Percentiles rank a stretch among this genome's conserved stretches.
These are phyloP conservation scores for Agrilus cyanescens DNA, from an alignment of 2,888 invertebrate species.

Conservation along the genomic window DNA sequence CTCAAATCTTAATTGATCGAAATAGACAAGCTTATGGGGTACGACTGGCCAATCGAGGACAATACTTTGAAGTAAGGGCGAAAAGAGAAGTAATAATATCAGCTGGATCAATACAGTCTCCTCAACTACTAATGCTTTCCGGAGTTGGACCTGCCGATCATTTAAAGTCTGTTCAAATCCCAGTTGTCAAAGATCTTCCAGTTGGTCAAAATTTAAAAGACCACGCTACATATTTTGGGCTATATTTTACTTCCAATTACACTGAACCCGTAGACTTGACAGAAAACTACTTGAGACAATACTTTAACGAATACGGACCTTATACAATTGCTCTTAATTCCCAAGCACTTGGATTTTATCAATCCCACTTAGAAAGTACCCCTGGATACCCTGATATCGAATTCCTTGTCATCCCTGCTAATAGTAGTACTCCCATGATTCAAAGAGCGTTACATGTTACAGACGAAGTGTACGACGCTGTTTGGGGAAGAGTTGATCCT, in stretches of 20 bases:
- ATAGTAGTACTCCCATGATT: not conserved
- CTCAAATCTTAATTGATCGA: constrained; percentile 41
- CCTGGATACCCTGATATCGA: constrained; percentile 13
- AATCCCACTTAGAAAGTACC: constrained; percentile 1
- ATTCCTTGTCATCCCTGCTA: constrained; percentile 11
- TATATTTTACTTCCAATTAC: constrained; percentile 13
- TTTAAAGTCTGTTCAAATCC: constrained; percentile 16
- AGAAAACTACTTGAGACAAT: constrained; percentile 12
- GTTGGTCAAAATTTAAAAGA: constrained; percentile 20
- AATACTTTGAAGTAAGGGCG: constrained; percentile 39
- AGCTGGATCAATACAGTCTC: constrained; percentile 59
- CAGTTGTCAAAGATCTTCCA: constrained; percentile 18
- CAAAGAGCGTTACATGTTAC: constrained; percentile 8
- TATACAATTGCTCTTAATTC: constrained; percentile 12
- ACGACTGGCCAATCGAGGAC: constrained; percentile 37
- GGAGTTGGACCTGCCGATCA: constrained; percentile 23
- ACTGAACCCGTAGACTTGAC: constrained; percentile 4
- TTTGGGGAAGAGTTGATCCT: constrained; percentile 8
- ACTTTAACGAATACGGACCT: constrained; percentile 15
- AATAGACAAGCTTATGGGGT: constrained; percentile 44
- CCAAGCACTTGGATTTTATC: constrained; percentile 10
- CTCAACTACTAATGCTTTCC: constrained; percentile 23
- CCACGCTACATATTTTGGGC: constrained; percentile 19
- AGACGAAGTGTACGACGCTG: constrained; percentile 8
- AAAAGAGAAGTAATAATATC: constrained; percentile 59